A percentile compares a stretch with the other conserved stretches of the same genome.
These are phyloP conservation scores for Epistrophe eligans DNA, from an alignment of 2,888 invertebrate genomes.

Conservation along the genomic window DNA sequence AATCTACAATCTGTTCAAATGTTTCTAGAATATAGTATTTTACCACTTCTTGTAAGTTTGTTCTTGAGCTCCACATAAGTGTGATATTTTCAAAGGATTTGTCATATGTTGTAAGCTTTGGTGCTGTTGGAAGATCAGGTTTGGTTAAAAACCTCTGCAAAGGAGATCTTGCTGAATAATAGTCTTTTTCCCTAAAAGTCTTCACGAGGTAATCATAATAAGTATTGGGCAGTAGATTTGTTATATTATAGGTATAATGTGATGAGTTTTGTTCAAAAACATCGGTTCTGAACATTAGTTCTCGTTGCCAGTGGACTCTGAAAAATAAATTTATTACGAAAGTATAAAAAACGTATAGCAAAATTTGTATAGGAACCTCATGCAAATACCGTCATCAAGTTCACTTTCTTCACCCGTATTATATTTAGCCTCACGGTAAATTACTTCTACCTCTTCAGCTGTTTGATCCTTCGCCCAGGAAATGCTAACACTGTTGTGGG, in stretches of 20 bases:
- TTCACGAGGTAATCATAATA: slow-evolving; percentile 90
- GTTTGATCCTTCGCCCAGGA: slow-evolving; percentile 80
- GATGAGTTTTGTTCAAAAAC: slow-evolving; percentile 73
- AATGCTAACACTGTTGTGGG: slow-evolving; percentile 77
- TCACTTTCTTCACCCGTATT: slow-evolving; percentile 78
- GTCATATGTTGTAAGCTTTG: slow-evolving; percentile 78
- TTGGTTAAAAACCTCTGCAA: slow-evolving; percentile 85
- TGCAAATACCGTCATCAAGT: slow-evolving; percentile 79
- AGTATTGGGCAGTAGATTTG: slow-evolving; percentile 87
- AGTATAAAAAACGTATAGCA: background rate
- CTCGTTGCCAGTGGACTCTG: slow-evolving; percentile 80
- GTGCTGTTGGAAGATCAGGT: slow-evolving; percentile 85
- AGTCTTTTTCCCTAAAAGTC: slow-evolving; percentile 85
- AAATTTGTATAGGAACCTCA: slow-evolving; percentile 34
- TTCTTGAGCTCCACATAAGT: slow-evolving; percentile 85
- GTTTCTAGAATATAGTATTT: slow-evolving; percentile 82
- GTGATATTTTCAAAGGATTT: slow-evolving; percentile 82
- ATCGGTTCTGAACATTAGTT: slow-evolving; percentile 78
- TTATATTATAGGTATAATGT: slow-evolving; percentile 80
- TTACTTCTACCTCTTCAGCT: slow-evolving; percentile 79
- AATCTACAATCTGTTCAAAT: slow-evolving; percentile 81
- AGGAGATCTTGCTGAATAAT: slow-evolving; percentile 80
- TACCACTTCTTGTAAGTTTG: slow-evolving; percentile 80
- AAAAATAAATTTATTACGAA: background rate
- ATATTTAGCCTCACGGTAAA: slow-evolving; percentile 77